Base-by-base conservation (phyloP, 2,888 invertebrate species). In the Heteropelma amictum region DNA sequence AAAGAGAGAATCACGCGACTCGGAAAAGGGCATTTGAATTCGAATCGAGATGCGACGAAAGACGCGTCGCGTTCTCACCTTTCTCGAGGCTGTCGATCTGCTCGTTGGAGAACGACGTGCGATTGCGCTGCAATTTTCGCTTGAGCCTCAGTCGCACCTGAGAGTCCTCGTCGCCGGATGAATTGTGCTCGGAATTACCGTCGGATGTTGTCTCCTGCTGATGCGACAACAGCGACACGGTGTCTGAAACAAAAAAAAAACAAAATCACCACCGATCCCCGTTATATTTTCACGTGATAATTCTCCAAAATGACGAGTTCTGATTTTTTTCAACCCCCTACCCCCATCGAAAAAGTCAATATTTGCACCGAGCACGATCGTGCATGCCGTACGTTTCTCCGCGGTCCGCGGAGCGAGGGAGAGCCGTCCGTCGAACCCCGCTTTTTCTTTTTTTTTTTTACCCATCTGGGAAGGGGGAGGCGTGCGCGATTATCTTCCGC, bases 11-110 rank as follows among this genome's bases (percentile, higher is more conserved):
- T n/a, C n/a, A n/a, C n/a, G n/a, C n/a, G n/a, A n/a, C n/a, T n/a
- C n/a, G n/a, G n/a, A n/a, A n/a, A n/a, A n/a, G n/a, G n/a, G n/a
- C n/a, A n/a, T n/a, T n/a, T n/a, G n/a, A n/a, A n/a, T n/a, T n/a
- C n/a, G n/a, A n/a, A n/a, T n/a, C n/a, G n/a, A 38, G 14, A 4
- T 14, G 0, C 38, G 14, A 38, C 0, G 12, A 14, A 14, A 1
- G 1, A 5, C 4, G 12, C 12, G 7, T 1, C 12, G 7, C 42
- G 53, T 5, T 82, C 89, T 88, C 90, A 98, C 99, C 98, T 95
- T 98, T 98, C 91, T 99, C 99, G 85, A 98, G 92, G 88, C 97
- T 97, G 90, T 99, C 99, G 87, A 99, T 98, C 90, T 99, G 99
- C 88, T 98, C 98, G 89, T 98, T 98, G 83, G 98, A 98, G 91